Base-by-base conservation (phyloP, 2,797 vertebrate species). In the Eutrigla gurnardus region DNA sequence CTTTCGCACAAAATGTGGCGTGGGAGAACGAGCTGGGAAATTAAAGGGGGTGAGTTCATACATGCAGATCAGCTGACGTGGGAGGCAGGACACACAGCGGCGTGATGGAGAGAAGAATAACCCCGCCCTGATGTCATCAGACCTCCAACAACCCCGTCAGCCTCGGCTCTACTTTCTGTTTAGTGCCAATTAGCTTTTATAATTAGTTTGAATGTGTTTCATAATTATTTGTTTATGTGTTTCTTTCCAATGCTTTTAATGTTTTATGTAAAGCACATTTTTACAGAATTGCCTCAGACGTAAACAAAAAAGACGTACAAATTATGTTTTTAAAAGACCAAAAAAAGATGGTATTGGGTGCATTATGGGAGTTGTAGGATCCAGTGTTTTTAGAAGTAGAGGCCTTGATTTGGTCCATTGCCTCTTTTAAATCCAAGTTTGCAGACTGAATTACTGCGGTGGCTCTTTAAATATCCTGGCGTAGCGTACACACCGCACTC, bases 401-500 rank as follows among this genome's bases (percentile, higher is more conserved):
- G 32, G 2, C 6, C 11, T 2, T 64, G 11, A 25, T 67, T 59
- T 37, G 43, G 1, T 54, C n/a, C 4, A 25, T 25, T 7, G 54
- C 58, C 3, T 37, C 1, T n/a, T 32, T 33, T 32, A 8, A 40
- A 47, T 39, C 2, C 4, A 47, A 47, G 46, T 15, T 45, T 13
- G 2, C 1, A 18, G 3, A 49, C 11, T 64, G 18, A 76, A 55
- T 50, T 2, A 53, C 39, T 67, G 64, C 42, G 61, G 43, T 18
- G 10, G 0, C 12, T 76, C 82, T 84, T 82, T 73, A 82, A 80
- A 77, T 79, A 82, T 72, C 74, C 5, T 72, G 66, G 54, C 57
- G 57, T 79, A 49, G 36, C 37, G 32, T 32, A 40, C 70, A 35
- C 32, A 8, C 66, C 37, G 17, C 57, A 0, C n/a, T 78, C 10